Evolutionary conservation across 2,797 vertebrate genomes (phyloP).

Genomic region (Centroberyx gerrardi): DNA sequence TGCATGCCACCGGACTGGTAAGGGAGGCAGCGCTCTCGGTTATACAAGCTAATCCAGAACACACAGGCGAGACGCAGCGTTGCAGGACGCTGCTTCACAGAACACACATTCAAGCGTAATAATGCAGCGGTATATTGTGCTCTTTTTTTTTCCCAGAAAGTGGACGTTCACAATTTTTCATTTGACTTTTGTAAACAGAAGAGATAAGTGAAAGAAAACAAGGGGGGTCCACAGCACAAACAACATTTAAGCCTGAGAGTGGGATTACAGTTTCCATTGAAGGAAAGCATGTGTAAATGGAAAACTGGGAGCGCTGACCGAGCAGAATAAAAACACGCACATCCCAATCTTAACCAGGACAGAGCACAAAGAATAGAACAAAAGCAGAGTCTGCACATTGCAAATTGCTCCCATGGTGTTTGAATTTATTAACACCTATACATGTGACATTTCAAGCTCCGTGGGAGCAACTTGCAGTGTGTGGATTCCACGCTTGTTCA

Average conservation of each 20-base stretch:
- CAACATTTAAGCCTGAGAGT: constrained; percentile 26
- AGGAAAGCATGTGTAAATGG: constrained; percentile 13
- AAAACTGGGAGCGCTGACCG: constrained; percentile 37
- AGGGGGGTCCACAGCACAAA: constrained; percentile 32
- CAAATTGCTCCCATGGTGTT: background rate
- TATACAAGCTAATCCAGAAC: constrained; percentile 34
- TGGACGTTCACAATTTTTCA: constrained; percentile 11
- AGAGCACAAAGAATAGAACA: no score
- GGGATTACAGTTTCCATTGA: constrained; percentile 25
- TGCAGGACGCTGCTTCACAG: constrained; percentile 27
- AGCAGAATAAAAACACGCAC: constrained; percentile 13
- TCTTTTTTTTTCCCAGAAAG: constrained; percentile 17
- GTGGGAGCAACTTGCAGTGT: constrained; percentile 11
- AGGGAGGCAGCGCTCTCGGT: constrained; percentile 20
- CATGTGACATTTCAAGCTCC: constrained; percentile 23
- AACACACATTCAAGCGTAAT: background rate
- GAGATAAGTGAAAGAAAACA: constrained; percentile 29
- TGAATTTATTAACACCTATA: constrained; percentile 1
- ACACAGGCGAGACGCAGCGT: background rate
- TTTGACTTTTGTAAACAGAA: constrained; percentile 23
- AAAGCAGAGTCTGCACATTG: background rate
- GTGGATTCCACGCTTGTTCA: constrained; percentile 27
- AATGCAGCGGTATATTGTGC: background rate
- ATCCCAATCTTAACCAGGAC: background rate
- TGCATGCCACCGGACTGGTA: constrained; percentile 9